A percentile compares a stretch with the other conserved stretches of the same genome.
phyloP scores from a whole-genome alignment of 2,113 vertebrate genomes.

The Pseudorectes ferrugineus region DNA sequence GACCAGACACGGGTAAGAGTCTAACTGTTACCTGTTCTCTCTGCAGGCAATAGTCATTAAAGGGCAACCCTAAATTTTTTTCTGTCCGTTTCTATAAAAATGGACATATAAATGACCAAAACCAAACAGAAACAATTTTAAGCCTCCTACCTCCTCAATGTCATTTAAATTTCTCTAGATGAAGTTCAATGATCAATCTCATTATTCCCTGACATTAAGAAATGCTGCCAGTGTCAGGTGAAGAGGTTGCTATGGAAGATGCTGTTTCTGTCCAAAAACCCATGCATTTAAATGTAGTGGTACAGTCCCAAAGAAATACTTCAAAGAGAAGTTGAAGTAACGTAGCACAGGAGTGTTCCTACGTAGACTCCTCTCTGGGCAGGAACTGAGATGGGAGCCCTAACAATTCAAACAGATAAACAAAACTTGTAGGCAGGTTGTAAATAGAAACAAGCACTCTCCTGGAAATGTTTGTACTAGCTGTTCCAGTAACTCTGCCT shows the following conservation, averaged over 20 bases:
- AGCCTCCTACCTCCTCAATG: not conserved
- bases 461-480: not conserved
- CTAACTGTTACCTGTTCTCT: not conserved
- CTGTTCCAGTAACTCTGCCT: not conserved
- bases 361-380: not conserved
- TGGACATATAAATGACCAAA: not conserved
- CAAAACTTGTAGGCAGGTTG: not conserved
- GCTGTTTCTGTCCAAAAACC: not conserved
- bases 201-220: accelerated
- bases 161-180: not conserved
- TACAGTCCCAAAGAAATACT: not conserved
- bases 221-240: not conserved
- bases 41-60: not conserved
- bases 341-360: not conserved
- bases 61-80: not conserved
- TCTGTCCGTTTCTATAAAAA: not conserved
- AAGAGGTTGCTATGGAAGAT: not conserved
- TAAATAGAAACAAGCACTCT: not conserved
- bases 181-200: not conserved
- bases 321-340: not conserved
- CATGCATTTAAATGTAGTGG: not conserved
- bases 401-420: not conserved
- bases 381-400: not conserved
- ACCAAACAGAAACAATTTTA: not conserved
- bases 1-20: not conserved